These are phyloP conservation scores for Cheilosia pagana DNA, from an alignment of 2,888 invertebrate genomes.

Conservation along the genomic window DNA sequence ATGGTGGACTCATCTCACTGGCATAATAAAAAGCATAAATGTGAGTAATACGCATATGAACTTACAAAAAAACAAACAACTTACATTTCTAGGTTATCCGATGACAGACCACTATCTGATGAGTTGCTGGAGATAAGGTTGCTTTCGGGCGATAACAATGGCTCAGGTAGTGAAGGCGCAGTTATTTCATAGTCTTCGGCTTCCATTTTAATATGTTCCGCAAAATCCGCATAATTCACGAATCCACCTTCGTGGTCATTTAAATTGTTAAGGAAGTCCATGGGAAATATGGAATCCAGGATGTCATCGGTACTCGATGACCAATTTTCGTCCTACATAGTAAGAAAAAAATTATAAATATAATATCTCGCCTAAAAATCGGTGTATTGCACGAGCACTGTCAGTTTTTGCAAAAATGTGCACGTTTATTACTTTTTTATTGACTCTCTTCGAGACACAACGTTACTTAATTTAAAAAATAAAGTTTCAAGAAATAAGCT, in stretches of 20 bases:
- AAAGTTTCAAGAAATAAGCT: neutral
- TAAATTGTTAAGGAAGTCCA: conserved; percentile 86
- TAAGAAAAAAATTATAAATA: conserved; percentile 40
- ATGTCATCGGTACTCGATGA: conserved; percentile 85
- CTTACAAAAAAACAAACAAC: conserved; percentile 76
- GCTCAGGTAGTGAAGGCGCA: conserved; percentile 53
- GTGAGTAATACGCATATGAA: conserved; percentile 5
- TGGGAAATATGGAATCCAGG: conserved; percentile 88
- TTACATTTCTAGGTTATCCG: conserved; percentile 86
- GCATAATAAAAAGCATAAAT: neutral
- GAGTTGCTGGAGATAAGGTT: conserved; percentile 76
- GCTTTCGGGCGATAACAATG: conserved; percentile 52
- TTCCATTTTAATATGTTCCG: conserved; percentile 76
- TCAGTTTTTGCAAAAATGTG: too few species aligned
- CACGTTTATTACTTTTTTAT: too few species aligned
- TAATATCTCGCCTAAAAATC: too few species aligned
- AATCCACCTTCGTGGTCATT: conserved; percentile 81
- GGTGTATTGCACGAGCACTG: too few species aligned
- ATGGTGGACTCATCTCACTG: conserved; percentile 77
- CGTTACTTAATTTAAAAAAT: neutral
- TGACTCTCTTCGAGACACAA: too few species aligned
- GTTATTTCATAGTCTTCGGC: conserved; percentile 80
- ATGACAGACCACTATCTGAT: conserved; percentile 89
- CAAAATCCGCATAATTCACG: conserved; percentile 84
- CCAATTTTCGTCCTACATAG: conserved; percentile 84